Evolutionary conservation across 2,888 invertebrate genomes (phyloP).

Genomic region (Drosophila ochracea): DNA sequence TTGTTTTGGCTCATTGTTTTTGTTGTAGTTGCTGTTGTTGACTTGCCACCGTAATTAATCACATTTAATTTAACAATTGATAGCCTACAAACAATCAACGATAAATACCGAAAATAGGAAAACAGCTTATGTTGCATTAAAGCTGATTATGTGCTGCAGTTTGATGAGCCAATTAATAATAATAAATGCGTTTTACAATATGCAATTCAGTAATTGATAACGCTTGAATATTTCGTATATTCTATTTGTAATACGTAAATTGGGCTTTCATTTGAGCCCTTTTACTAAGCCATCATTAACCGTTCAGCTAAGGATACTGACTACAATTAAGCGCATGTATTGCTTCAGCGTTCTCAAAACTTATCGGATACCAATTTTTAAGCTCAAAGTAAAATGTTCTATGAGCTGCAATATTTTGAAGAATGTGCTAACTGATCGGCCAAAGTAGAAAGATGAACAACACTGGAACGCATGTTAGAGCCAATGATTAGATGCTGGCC

Average conservation of each 20-base stretch:
- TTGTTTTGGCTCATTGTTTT: neutral
- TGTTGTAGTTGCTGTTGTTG: constrained; percentile 8
- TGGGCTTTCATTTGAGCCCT: neutral
- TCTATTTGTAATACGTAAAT: neutral
- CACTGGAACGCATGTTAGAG: neutral
- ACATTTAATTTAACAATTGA: constrained; percentile 48
- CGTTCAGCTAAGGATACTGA: neutral
- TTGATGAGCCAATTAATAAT: constrained; percentile 46
- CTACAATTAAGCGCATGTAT: neutral
- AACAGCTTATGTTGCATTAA: constrained; percentile 44
- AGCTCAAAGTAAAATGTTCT: neutral
- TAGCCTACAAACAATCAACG: constrained; percentile 17
- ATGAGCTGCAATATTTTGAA: neutral
- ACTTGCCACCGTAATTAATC: constrained; percentile 48
- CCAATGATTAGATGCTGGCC: constrained; percentile 20
- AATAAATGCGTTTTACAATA: constrained; percentile 7
- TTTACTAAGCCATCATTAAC: neutral
- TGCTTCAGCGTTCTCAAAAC: neutral
- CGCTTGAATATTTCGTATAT: neutral
- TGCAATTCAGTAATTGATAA: constrained; percentile 9
- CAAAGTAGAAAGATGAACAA: neutral
- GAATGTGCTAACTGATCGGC: neutral
- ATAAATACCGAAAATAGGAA: constrained; percentile 19
- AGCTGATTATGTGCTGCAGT: constrained; percentile 27
- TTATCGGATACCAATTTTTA: neutral